Base-by-base conservation (phyloP, 2,797 vertebrate genomes). In the Chaenodraco wilsoni region DNA sequence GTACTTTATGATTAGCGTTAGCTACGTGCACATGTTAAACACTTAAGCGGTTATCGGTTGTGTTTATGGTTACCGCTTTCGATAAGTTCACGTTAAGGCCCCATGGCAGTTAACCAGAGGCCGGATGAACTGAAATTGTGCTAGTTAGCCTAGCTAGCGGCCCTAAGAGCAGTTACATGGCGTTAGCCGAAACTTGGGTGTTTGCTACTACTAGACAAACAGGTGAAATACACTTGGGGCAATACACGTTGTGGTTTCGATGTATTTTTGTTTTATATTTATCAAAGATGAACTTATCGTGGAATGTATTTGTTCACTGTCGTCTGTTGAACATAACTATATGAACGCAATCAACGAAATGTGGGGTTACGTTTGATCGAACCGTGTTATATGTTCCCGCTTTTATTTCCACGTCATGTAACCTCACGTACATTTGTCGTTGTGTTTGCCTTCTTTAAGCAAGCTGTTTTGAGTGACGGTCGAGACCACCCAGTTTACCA, bases 101-200 rank as follows among this genome's bases (percentile, higher is more conserved):
- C 44, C 76, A 44, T 7, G 54, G 15, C 1, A 7, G 33, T 0
- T 1, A 13, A 31, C 0, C 12, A 12, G 9, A 10, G 9, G 16
- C 33, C 8, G 7, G 45, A 44, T 60, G 50, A 13, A 58, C 14
- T 54, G 56, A 64, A 61, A 16, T 62, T n/a, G 27, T 45, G 91
- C 87, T 88, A 83, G 82, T 73, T 91, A 86, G 86, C 86, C 27
- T 74, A 80, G 86, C 85, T 51, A 68, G 74, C 78, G 91, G 89
- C 91, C 91, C 86, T 46, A 64, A 14, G 17, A 21, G 49, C 61
- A 72, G 44, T 9, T 83, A 52, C 68, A 75, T 54, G 55, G 40
- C 65, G 65, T 51, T 50, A 72, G 74, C 60, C 50, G 44, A 71
- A 89, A 89, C 72, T 86, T 87, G 10, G 57, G 72, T 49, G 61